Base-by-base conservation (phyloP, 2,888 invertebrate species). In the Horisme vitalbata region DNA sequence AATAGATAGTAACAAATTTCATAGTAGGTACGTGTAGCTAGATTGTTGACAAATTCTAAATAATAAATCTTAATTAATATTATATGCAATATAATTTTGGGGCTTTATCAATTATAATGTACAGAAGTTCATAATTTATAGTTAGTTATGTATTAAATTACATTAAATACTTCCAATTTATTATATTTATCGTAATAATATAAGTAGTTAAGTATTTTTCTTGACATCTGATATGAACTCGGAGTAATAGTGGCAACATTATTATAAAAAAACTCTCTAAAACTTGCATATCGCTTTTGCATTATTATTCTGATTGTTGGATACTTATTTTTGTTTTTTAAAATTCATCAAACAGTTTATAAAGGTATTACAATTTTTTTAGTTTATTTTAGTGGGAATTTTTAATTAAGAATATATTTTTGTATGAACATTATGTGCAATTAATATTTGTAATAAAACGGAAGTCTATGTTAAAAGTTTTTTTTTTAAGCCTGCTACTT, bases 321-420 rank as follows among this genome's bases (percentile, higher is more conserved):
- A 38, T 35, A 28, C 24, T 50, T 28, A 4, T 38, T 34, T 33
- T 33, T 21, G 28, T 28, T 27, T 38, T 9, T 27, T 32, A 20
- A n/a, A 20, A 7, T 21, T 21, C 6, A 3, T 20, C n/a, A 36
- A 43, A 39, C 34, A 26, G 26, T 44, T 44, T 44, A 26, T 39
- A 65, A 69, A 66, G 72, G 59, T 75, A 68, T 74, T 69, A 61
- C 71, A 67, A 68, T 79, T 83, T 85, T 14, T 86, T 61, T 80
- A 83, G 66, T 83, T 82, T 83, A 73, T 83, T 86, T 86, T 87
- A 81, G 68, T 80, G 76, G 75, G 74, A 78, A 76, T 77, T 86
- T 88, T 85, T 82, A 84, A 82, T 83, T 88, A 82, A 82, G 81
- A 81, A 80, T 82, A 83, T 89, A 89, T 89, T 89, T 89, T 89